phyloP scores from a whole-genome alignment of 2,888 invertebrate species.

The Eilema griseolum region DNA sequence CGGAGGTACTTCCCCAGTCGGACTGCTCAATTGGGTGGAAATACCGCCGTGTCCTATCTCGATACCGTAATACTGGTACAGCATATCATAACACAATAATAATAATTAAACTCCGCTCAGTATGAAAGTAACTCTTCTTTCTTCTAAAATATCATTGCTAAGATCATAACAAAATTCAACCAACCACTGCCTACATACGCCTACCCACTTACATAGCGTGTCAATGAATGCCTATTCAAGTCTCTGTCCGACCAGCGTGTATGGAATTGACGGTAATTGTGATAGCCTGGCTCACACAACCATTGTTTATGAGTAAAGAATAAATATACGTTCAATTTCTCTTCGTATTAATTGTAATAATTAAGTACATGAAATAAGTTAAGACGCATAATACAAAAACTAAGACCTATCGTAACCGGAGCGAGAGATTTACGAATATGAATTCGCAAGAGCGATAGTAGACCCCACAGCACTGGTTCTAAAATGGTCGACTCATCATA shows the following conservation, averaged over 20 bases:
- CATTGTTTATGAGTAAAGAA: slow-evolving; percentile 21
- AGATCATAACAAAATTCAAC: neutral
- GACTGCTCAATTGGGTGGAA: too few relatives aligned
- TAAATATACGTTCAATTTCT: neutral
- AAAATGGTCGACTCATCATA: neutral
- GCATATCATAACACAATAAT: too few relatives aligned
- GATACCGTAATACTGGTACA: too few relatives aligned
- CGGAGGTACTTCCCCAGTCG: too few relatives aligned
- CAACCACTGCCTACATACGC: neutral
- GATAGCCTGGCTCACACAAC: slow-evolving; percentile 24
- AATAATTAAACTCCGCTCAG: too few relatives aligned
- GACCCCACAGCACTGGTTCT: neutral
- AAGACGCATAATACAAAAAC: too few relatives aligned
- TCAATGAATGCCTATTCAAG: slow-evolving; percentile 21
- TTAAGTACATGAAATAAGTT: too few relatives aligned
- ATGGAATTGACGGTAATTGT: slow-evolving; percentile 22
- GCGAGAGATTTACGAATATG: too few relatives aligned
- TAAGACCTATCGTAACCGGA: too few relatives aligned
- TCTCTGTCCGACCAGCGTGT: slow-evolving; percentile 31
- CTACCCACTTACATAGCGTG: slow-evolving; percentile 29
- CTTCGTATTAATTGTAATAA: too few relatives aligned
- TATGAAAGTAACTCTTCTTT: too few relatives aligned
- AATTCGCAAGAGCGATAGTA: neutral
- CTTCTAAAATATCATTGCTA: neutral
- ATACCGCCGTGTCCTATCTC: too few relatives aligned